Conservation (phyloP, 2,888 invertebrate genomes). For the Tortricodes alternella region DNA sequence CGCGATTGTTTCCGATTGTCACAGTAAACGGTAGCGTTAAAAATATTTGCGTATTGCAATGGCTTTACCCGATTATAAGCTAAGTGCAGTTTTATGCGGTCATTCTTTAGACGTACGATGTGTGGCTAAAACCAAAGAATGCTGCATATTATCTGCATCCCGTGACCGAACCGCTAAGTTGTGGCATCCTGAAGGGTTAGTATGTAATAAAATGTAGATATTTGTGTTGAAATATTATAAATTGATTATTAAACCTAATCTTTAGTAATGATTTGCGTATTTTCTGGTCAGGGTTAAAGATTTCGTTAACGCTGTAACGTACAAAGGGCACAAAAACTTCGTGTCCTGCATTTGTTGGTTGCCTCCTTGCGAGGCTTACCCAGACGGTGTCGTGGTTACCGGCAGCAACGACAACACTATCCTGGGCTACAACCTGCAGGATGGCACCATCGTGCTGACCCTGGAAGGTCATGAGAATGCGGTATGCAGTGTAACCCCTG, state of each 20-base stretch:
- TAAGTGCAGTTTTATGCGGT: conserved; percentile 89
- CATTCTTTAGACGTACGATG: conserved; percentile 94
- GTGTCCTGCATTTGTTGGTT: conserved; percentile 91
- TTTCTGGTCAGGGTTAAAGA: conserved; percentile 76
- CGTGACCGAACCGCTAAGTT: conserved; percentile 93
- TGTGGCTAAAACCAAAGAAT: conserved; percentile 85
- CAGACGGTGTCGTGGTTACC: conserved; percentile 91
- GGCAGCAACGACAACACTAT: conserved; percentile 95
- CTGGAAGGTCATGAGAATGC: conserved; percentile 91
- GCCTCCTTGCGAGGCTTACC: conserved; percentile 86
- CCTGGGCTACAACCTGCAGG: conserved; percentile 88
- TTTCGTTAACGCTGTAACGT: conserved; percentile 85
- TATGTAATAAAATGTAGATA: conserved; percentile 31
- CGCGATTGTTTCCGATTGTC: conserved; percentile 49
- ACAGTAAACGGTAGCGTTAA: conserved; percentile 31
- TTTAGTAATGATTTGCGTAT: conserved; percentile 8
- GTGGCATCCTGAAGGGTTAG: conserved; percentile 91
- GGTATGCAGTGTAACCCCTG: conserved; percentile 81
- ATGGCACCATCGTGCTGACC: conserved; percentile 85
- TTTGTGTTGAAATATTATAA: neutral
- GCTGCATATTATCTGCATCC: conserved; percentile 92
- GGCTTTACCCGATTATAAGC: conserved; percentile 86
- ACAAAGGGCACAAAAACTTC: conserved; percentile 92
- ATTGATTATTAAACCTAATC: neutral
- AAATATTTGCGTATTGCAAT: conserved; percentile 50